Base-by-base conservation (phyloP, 2,113 vertebrate genomes). In the Podiceps cristatus region DNA sequence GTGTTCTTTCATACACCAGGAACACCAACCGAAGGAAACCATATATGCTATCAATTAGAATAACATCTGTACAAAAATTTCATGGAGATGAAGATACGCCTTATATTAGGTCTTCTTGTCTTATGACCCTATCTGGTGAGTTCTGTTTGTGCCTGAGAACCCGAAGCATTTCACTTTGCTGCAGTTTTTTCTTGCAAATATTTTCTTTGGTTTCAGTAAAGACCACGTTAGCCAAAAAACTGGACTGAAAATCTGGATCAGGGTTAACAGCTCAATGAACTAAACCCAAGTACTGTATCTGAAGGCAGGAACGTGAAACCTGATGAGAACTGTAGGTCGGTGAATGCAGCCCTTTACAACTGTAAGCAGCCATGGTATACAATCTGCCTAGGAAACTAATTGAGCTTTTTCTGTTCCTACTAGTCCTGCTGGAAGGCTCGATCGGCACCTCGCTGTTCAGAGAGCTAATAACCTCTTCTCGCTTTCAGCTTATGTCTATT, bases 181-280 rank as follows among this genome's bases (percentile, higher is more conserved):
- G n/a, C 78, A 93, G 50, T 56, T 94, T 67, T 62, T 79, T 96
- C 75, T 86, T 42, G 52, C 50, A 96, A 93, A 95, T 96, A 95
- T 95, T 96, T 94, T 93, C 50, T 82, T 94, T 96, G 95, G 90
- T 97, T 90, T 89, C 78, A 86, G 28, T 59, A 62, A 90, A 86
- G 86, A 73, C 68, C 31, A 35, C 2, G 4, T 20, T 63, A 67
- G 94, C 95, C 92, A 95, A 93, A 92, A 95, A 94, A 86, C 72
- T 67, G 75, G 59, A 22, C 75, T 88, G 67, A 77, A 88, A 94
- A 88, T 86, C 82, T 23, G 7, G 77, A 87, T 88, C 33, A 24
- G 79, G 78, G 92, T 90, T 95, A 95, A 92, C 44, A 74, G 55
- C 75, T 91, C 84, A 35, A 66, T 81, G 93, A 67, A 81, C 85